Evolutionary conservation across 37 sponge, comb jelly and placozoan species (phyloP).

Genomic region (Haliclona indistincta): DNA sequence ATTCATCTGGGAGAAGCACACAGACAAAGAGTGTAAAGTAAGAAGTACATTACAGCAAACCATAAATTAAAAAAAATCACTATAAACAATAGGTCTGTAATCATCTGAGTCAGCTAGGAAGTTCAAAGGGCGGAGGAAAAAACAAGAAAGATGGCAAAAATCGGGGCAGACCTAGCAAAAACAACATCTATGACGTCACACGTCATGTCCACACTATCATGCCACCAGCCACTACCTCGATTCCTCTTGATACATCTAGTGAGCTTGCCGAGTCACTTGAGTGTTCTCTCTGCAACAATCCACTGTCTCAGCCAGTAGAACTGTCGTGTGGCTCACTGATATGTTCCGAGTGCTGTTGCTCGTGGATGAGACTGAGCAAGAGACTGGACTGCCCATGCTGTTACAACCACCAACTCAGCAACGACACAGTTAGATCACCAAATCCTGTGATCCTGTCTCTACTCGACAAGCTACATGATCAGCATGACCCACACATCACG

Average conservation of each 20-base stretch:
- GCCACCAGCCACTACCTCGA: not conserved
- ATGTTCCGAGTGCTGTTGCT: conserved; percentile 9
- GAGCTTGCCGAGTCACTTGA: not conserved
- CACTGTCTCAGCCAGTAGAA: not conserved
- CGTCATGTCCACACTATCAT: not conserved
- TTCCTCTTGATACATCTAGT: too few species aligned
- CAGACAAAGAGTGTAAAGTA: conserved; percentile 10
- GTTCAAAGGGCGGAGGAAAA: not conserved
- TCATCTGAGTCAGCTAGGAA: not conserved
- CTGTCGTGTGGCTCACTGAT: not conserved
- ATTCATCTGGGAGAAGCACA: not conserved
- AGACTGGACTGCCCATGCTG: too few species aligned
- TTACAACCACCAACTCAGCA: not conserved
- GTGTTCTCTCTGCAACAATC: not conserved
- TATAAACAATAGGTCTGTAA: not conserved
- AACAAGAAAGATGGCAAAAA: conserved; percentile 3
- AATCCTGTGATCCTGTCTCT: not conserved
- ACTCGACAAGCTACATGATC: too few species aligned
- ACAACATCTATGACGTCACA: too few species aligned
- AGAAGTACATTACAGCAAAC: not conserved
- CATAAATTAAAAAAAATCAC: not conserved
- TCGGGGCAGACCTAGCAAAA: not conserved
- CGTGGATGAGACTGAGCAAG: too few species aligned
- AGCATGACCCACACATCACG: too few species aligned
- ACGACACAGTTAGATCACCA: not conserved